phyloP scores from a whole-genome alignment of 2,888 invertebrate genomes.

The Glaucopsyche alexis region DNA sequence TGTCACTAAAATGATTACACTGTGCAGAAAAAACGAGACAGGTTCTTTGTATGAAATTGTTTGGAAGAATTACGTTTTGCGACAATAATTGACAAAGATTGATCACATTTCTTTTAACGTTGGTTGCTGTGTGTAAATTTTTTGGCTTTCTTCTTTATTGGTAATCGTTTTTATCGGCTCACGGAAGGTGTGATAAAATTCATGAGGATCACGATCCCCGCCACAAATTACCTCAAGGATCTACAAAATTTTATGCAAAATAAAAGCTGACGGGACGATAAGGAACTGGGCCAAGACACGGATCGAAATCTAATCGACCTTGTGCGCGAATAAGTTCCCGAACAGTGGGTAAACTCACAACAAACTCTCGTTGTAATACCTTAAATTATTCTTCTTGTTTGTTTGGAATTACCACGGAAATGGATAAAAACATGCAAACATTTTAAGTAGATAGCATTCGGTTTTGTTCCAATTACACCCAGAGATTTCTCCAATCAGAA shows the following conservation, averaged over 20 bases:
- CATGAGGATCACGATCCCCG: conserved; percentile 4
- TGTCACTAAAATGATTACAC: conserved; percentile 3
- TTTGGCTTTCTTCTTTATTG: neutral
- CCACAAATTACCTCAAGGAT: conserved; percentile 13
- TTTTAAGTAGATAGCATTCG: too few relatives aligned
- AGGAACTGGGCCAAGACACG: conserved; percentile 19
- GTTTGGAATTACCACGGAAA: neutral
- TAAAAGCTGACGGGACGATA: conserved; percentile 1
- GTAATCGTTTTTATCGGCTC: neutral
- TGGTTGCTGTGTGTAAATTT: neutral
- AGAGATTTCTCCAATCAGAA: too few relatives aligned
- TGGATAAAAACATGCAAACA: neutral
- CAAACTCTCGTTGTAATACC: neutral
- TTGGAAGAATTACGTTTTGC: neutral
- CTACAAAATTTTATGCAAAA: conserved; percentile 23
- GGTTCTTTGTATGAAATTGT: neutral
- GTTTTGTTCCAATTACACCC: too few relatives aligned
- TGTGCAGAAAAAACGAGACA: neutral
- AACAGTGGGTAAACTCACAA: neutral
- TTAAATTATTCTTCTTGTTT: neutral
- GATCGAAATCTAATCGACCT: conserved; percentile 10
- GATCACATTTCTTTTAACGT: neutral
- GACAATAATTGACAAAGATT: neutral
- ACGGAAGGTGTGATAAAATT: conserved; percentile 15
- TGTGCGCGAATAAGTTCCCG: neutral